These are phyloP conservation scores for Encarsia formosa DNA, from an alignment of 2,888 invertebrate genomes.

Conservation along the genomic window DNA sequence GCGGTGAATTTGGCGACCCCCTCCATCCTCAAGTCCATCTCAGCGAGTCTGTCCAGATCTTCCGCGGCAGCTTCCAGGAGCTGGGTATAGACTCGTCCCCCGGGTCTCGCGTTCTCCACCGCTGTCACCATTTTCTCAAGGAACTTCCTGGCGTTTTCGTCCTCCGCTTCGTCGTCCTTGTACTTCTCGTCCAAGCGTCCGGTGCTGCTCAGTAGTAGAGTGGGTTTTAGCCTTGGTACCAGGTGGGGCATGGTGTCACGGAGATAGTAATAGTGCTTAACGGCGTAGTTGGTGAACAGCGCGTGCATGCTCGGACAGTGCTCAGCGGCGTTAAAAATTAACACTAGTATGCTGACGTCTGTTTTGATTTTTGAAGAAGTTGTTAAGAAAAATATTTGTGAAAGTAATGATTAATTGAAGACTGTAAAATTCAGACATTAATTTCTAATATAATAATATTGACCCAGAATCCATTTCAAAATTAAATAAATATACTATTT, in stretches of 20 bases:
- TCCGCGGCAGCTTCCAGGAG: constrained; percentile 54
- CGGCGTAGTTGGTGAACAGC: constrained; percentile 86
- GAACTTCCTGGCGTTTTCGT: constrained; percentile 57
- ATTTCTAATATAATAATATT: constrained; percentile 3
- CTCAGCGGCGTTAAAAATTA: constrained; percentile 92
- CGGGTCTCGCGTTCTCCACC: constrained; percentile 66
- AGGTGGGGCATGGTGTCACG: constrained; percentile 88
- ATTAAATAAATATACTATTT: too few species aligned
- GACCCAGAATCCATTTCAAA: too few species aligned
- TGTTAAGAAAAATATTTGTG: too few species aligned
- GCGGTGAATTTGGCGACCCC: constrained; percentile 81
- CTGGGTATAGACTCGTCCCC: constrained; percentile 51
- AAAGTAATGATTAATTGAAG: not conserved
- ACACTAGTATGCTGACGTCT: constrained; percentile 84
- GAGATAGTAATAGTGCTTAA: constrained; percentile 89
- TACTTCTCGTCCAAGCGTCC: constrained; percentile 28
- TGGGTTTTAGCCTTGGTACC: constrained; percentile 68
- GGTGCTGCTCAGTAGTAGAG: constrained; percentile 39
- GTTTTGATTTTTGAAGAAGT: too few species aligned
- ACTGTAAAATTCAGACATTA: not conserved
- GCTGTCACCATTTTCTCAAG: constrained; percentile 70
- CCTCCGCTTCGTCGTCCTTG: constrained; percentile 34
- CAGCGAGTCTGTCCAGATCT: constrained; percentile 62
- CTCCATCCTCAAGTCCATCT: constrained; percentile 73
- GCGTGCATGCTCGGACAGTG: constrained; percentile 87